These are phyloP conservation scores for Buteo buteo DNA, from an alignment of 2,113 vertebrate genomes.

Conservation along the genomic window DNA sequence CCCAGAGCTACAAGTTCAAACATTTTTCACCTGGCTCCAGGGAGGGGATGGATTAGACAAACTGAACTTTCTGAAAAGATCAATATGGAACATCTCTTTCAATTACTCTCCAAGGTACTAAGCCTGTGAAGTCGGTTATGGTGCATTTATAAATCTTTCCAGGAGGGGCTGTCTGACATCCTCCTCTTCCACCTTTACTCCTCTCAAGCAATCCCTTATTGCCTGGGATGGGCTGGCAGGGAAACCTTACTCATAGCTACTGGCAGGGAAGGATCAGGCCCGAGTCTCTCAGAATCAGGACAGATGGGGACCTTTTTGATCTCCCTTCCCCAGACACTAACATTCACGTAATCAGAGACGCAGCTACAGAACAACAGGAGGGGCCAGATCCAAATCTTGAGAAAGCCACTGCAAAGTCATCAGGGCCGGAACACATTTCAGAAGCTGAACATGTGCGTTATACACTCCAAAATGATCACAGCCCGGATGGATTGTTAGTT, in stretches of 20 bases:
- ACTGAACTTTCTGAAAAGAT: constrained; percentile 67
- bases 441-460: background rate
- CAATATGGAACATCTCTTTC: constrained; percentile 67
- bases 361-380: background rate
- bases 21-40: constrained; percentile 19
- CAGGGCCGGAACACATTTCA: background rate
- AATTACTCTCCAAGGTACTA: constrained; percentile 63
- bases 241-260: fast-evolving
- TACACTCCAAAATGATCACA: background rate
- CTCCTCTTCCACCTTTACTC: constrained; percentile 17
- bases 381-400: background rate
- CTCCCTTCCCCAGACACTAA: background rate
- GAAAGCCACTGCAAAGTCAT: background rate
- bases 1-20: constrained; percentile 21
- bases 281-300: background rate
- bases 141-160: constrained; percentile 64
- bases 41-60: constrained; percentile 60
- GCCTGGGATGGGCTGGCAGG: background rate
- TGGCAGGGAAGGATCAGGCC: background rate
- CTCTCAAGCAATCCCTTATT: background rate
- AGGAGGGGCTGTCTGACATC: constrained; percentile 37
- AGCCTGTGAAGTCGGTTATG: constrained; percentile 50
- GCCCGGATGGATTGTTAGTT: background rate
- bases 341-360: background rate
- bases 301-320: background rate